These are phyloP conservation scores for Rhinatrema bivittatum DNA, from an alignment of 2,797 vertebrate genomes.

Conservation along the genomic window DNA sequence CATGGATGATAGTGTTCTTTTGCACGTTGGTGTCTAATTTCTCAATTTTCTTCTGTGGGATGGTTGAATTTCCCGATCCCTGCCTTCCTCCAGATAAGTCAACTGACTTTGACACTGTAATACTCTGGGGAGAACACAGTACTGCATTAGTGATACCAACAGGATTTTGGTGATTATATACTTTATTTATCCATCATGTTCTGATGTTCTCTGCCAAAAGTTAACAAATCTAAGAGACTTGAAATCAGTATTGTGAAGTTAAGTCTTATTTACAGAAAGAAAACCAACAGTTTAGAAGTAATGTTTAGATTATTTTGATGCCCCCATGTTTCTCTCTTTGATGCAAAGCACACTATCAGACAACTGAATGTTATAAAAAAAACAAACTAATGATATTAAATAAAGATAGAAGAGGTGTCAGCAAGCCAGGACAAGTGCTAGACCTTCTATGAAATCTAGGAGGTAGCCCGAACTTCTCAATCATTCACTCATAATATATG, in stretches of 20 bases:
- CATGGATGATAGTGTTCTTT: not conserved
- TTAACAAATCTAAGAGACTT: not conserved
- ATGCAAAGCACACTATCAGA: too few species aligned
- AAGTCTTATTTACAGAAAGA: not conserved
- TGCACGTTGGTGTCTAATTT: constrained; percentile 4
- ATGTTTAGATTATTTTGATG: not conserved
- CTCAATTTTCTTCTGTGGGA: not conserved
- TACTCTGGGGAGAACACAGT: constrained; percentile 2
- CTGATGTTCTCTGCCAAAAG: not conserved
- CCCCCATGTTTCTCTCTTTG: not conserved
- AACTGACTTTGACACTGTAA: constrained; percentile 9
- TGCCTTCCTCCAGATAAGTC: not conserved
- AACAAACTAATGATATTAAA: too few species aligned
- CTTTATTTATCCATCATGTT: not conserved
- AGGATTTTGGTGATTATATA: not conserved
- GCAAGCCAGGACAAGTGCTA: too few species aligned
- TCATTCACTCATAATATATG: too few species aligned
- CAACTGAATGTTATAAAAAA: too few species aligned
- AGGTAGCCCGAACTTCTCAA: too few species aligned
- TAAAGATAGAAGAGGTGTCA: too few species aligned
- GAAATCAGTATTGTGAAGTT: too few species aligned
- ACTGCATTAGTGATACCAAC: not conserved
- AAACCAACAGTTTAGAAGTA: not conserved
- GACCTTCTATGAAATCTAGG: too few species aligned
- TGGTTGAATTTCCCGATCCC: constrained; percentile 1